phyloP scores from a whole-genome alignment of 2,888 invertebrate species.

The Autographa pulchrina region DNA sequence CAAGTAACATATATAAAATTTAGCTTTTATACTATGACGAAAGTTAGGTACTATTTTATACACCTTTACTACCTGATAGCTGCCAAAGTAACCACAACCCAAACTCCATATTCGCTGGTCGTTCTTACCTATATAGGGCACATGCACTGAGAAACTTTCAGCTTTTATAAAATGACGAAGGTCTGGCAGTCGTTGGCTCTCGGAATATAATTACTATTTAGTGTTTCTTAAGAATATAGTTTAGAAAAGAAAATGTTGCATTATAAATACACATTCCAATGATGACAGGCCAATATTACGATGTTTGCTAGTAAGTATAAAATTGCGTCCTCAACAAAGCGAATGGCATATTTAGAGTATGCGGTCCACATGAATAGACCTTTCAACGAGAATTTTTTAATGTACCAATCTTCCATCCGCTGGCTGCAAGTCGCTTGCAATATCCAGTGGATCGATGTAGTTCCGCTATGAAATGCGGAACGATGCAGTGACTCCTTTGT shows the following conservation, averaged over 20 bases:
- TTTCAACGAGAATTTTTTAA: slow-evolving; percentile 69
- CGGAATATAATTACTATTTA: slow-evolving; percentile 17
- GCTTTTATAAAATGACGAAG: too few species aligned
- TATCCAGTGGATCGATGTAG: slow-evolving; percentile 54
- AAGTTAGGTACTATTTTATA: too few species aligned
- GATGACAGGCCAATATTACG: neutral
- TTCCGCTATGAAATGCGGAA: slow-evolving; percentile 60
- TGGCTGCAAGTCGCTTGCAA: slow-evolving; percentile 59
- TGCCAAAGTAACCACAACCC: too few species aligned
- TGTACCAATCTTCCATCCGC: slow-evolving; percentile 48
- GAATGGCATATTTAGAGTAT: slow-evolving; percentile 56
- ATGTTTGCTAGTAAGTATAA: slow-evolving; percentile 35
- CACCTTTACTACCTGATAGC: too few species aligned
- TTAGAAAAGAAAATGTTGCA: too few species aligned
- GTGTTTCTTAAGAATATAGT: slow-evolving; percentile 22
- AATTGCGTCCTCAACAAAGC: slow-evolving; percentile 31
- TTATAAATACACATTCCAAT: neutral
- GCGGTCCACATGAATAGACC: slow-evolving; percentile 64
- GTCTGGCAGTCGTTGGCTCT: too few species aligned
- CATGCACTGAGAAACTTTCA: too few species aligned
- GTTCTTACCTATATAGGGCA: too few species aligned
- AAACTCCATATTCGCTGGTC: too few species aligned
- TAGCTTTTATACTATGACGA: too few species aligned
- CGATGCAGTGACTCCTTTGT: slow-evolving; percentile 67
- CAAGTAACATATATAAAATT: too few species aligned